Evolutionary conservation across 2,888 invertebrate species (phyloP), one percentile per base, ranked within the genome.

Genomic region (Polydesmus complanatus): DNA sequence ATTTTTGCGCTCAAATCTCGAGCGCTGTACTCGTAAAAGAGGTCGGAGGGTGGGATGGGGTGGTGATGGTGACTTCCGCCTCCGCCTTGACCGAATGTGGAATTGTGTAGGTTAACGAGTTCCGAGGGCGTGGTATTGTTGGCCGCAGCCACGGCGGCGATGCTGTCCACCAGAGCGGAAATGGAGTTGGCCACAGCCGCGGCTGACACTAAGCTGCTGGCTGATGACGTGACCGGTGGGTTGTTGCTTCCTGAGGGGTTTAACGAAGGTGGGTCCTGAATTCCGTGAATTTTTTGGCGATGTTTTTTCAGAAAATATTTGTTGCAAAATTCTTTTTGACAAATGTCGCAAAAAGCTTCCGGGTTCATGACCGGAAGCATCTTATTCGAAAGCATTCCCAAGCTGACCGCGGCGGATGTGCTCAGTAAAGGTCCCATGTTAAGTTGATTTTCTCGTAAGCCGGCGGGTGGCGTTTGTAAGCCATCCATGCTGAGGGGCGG

Each of bases 301-400:
- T 86, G 86, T 52, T 83, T 81, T 58, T 81, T 80, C 65, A 86
- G 78, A 66, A 84, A 83, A 62, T 84, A 83, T 65, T 85, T 83
- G 70, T 82, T 85, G 65, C 82, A 80, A 71, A 86, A 86, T 58
- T 83, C 81, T 70, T 84, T 85, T 62, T 82, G 80, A 72, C 86
- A 87, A 63, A 85, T 75, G 68, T 85, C 85, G 72, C 85, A 85
- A 68, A 81, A 76, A 22, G 75, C 74, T 61, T 75, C 75, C 21
- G 70, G 70, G 64, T 73, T 69, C 58, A 67, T 68, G 19, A 62
- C 64, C 27, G 61, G 52, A 50, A 57, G 56, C 18, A 49, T n/a
- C 64, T 61, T 56, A 52, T 56, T 27, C 51, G 23, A 8, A 23
- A 26, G 19, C 27, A 37, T 14, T 49, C 1, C 27, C 25, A 21